Evolutionary conservation across 2,113 vertebrate species (phyloP).

Genomic region (Eubucco bourcierii): DNA sequence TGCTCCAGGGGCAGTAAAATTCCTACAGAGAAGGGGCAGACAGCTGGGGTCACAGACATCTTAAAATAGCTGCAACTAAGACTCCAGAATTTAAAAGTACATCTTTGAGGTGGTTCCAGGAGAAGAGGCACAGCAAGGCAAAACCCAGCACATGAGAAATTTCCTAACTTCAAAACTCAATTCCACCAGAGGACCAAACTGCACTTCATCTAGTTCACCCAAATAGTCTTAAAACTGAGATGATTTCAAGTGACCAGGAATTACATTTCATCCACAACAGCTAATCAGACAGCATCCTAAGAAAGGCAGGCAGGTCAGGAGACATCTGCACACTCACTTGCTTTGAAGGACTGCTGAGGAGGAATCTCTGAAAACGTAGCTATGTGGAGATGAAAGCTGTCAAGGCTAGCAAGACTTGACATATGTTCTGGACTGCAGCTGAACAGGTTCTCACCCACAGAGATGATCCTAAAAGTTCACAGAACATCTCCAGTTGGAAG

Average conservation of each 20-base stretch:
- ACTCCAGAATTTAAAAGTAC: background rate
- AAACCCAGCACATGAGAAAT: background rate
- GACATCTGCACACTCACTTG: background rate
- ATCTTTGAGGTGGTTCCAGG: background rate
- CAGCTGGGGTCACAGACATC: background rate
- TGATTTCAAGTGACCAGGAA: background rate
- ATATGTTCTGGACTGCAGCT: background rate
- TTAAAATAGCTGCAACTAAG: slow-evolving; percentile 27
- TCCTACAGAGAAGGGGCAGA: background rate
- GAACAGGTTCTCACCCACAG: background rate
- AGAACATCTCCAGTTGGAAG: background rate
- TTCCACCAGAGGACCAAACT: background rate
- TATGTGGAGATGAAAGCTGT: background rate
- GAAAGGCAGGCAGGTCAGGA: background rate
- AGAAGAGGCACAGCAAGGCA: background rate
- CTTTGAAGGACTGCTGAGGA: background rate
- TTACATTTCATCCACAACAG: background rate
- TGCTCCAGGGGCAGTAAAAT: background rate
- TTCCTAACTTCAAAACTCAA: background rate
- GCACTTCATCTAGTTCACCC: background rate
- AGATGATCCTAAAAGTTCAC: background rate
- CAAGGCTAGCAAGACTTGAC: background rate
- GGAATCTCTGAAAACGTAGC: background rate
- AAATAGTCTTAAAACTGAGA: background rate
- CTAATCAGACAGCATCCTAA: background rate